phyloP scores from a whole-genome alignment of 2,888 invertebrate species.

The Phasia obesa region DNA sequence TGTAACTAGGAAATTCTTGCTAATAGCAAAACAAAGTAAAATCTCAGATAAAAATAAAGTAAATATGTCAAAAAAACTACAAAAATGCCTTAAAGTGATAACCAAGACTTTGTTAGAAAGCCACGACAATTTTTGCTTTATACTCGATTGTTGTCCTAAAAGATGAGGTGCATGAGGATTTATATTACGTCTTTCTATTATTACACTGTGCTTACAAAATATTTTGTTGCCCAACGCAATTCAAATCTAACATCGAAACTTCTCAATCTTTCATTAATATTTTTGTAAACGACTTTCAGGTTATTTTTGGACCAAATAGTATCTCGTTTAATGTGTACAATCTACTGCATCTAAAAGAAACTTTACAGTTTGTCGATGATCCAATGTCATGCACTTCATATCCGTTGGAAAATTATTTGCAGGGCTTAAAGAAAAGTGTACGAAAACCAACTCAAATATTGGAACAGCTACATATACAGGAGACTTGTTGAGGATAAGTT shows the following conservation, averaged over 20 bases:
- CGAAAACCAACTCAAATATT: slow-evolving; percentile 49
- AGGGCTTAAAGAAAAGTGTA: slow-evolving; percentile 13
- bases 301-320: slow-evolving; percentile 1
- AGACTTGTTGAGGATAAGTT: slow-evolving; percentile 24
- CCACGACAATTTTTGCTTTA: slow-evolving; percentile 1
- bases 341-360: slow-evolving; percentile 68
- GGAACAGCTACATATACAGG: too few species aligned
- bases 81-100: too few species aligned
- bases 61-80: too few species aligned
- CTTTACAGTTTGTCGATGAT: slow-evolving; percentile 64
- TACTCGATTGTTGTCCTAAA: slow-evolving; percentile 49
- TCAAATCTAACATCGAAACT: slow-evolving; percentile 67
- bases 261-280: slow-evolving; percentile 26
- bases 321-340: neutral
- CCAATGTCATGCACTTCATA: slow-evolving; percentile 21
- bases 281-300: neutral
- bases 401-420: neutral
- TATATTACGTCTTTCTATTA: slow-evolving; percentile 56
- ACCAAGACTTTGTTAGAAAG: slow-evolving; percentile 19
- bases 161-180: neutral
- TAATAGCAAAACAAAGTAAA: too few species aligned
- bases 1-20: too few species aligned
- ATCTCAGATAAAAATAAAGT: neutral
- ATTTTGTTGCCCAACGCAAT: slow-evolving; percentile 39
- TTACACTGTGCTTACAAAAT: slow-evolving; percentile 60